Percentiles rank a stretch among this genome's conserved stretches.
These are phyloP conservation scores for Trematomus loennbergii DNA, from an alignment of 2,113 vertebrate species.

Conservation along the genomic window DNA sequence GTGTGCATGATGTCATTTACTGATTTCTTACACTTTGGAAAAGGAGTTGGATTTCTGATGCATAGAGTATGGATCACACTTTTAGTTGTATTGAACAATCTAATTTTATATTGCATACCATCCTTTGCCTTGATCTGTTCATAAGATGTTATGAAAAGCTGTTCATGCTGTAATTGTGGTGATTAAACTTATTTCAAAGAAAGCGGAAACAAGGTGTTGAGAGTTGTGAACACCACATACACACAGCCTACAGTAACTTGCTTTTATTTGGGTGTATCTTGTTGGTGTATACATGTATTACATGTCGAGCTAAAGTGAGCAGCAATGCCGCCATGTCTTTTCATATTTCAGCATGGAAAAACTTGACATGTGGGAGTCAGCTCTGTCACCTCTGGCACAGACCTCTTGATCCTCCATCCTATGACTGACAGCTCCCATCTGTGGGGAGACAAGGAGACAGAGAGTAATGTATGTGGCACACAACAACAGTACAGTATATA, in stretches of 20 bases:
- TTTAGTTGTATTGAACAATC: neutral
- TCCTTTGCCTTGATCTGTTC: neutral
- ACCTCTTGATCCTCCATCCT: conserved; percentile 22
- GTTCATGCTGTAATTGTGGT: neutral
- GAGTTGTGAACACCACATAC: neutral
- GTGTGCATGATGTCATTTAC: neutral
- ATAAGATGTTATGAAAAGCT: neutral
- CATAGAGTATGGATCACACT: neutral
- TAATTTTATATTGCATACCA: neutral
- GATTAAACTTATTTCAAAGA: conserved; percentile 3
- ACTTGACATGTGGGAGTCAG: conserved; percentile 37
- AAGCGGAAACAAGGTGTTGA: neutral
- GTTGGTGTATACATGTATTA: neutral
- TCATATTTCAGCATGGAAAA: conserved; percentile 2
- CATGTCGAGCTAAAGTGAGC: neutral
- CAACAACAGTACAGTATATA: neutral
- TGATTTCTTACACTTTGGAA: neutral
- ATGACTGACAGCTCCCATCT: conserved; percentile 50
- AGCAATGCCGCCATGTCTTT: neutral
- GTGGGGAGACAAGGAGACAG: conserved; percentile 1
- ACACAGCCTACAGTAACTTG: neutral
- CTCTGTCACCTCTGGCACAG: conserved; percentile 17
- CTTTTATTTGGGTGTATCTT: neutral
- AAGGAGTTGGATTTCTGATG: neutral
- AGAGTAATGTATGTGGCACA: neutral